These are phyloP conservation scores for Spheniscus humboldti DNA, from an alignment of 2,797 vertebrate genomes.

Conservation along the genomic window DNA sequence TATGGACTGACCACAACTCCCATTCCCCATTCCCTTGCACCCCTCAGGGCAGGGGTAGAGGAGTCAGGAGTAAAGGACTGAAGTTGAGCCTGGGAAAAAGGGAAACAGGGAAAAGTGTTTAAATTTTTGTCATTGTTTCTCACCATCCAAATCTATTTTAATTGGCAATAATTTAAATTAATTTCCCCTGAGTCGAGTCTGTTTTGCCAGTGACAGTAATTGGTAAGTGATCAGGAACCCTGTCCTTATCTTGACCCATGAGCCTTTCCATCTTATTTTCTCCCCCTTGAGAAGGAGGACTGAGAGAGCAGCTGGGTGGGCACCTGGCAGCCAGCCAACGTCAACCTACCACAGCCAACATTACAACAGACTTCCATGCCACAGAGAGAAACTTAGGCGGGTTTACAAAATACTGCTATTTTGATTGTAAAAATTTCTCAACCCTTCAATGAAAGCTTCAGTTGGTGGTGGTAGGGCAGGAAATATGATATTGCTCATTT, in stretches of 20 bases:
- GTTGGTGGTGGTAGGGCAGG: fast-evolving
- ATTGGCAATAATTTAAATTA: not conserved
- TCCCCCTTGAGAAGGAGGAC: not conserved
- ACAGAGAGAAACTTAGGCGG: not conserved
- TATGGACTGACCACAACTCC: not conserved
- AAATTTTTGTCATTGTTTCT: not conserved
- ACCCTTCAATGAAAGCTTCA: not conserved
- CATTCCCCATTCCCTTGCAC: not conserved
- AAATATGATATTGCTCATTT: not conserved
- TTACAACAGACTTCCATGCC: not conserved
- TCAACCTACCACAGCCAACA: not conserved
- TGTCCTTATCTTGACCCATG: not conserved
- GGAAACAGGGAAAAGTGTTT: not conserved
- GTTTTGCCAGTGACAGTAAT: not conserved
- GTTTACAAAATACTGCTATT: not conserved
- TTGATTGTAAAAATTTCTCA: not conserved
- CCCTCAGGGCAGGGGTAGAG: not conserved
- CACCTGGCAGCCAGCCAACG: not conserved
- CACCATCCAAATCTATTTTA: not conserved
- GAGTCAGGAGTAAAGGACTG: not conserved
- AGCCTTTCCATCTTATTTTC: not conserved
- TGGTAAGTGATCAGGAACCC: not conserved
- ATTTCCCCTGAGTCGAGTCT: not conserved
- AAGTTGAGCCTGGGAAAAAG: not conserved
- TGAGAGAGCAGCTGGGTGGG: not conserved